phyloP scores from a whole-genome alignment of 2,113 vertebrate genomes.

The Paradisaea rubra region DNA sequence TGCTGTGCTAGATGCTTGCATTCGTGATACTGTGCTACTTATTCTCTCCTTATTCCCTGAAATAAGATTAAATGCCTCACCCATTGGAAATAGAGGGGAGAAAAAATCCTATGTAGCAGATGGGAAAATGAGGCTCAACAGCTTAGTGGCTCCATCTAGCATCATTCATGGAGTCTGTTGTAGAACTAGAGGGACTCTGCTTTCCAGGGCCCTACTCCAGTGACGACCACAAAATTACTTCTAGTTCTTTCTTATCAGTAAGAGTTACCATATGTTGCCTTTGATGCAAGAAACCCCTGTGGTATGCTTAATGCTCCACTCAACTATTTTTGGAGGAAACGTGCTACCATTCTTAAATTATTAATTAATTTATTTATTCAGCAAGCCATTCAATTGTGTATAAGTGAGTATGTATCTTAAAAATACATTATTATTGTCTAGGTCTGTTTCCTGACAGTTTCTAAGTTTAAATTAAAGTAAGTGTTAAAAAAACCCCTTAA shows the following conservation, averaged over 20 bases:
- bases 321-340: background rate
- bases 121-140: background rate
- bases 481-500: background rate
- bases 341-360: background rate
- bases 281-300: background rate
- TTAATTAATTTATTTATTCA: background rate
- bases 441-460: background rate
- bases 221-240: background rate
- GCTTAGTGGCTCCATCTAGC: background rate
- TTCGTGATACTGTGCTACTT: background rate
- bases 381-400: background rate
- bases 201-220: background rate
- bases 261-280: background rate
- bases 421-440: background rate
- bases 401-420: background rate
- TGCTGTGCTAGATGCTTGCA: background rate
- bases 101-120: background rate
- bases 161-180: background rate
- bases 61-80: background rate
- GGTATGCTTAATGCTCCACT: background rate
- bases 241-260: background rate
- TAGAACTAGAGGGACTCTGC: background rate
- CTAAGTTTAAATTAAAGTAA: background rate
- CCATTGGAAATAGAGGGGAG: background rate
- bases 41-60: background rate